Conservation (phyloP, 2,888 invertebrate species). For the Clitarchus hookeri region DNA sequence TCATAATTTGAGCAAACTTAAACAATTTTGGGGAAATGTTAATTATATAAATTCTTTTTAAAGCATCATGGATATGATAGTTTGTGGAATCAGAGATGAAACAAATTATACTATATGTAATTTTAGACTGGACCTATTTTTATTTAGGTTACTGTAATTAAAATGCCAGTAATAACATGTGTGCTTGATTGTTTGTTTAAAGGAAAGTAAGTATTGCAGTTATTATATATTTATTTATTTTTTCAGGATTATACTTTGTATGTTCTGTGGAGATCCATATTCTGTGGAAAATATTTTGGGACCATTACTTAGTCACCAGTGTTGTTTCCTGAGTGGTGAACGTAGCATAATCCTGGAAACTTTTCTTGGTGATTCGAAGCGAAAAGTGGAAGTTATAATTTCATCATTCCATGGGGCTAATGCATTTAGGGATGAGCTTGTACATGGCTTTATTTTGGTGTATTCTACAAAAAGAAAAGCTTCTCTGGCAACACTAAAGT, state of each 20-base stretch:
- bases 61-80: too few species aligned
- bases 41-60: too few species aligned
- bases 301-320: conserved; percentile 84
- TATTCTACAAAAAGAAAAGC: conserved; percentile 95
- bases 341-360: conserved; percentile 90
- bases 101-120: too few species aligned
- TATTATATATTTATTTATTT: conserved; percentile 30
- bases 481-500: conserved; percentile 90
- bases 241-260: conserved; percentile 85
- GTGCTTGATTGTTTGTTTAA: too few species aligned
- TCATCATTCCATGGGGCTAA: conserved; percentile 94
- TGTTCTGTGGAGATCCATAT: conserved; percentile 95
- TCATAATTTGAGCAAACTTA: too few species aligned
- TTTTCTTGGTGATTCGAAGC: conserved; percentile 86
- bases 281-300: conserved; percentile 87
- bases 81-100: too few species aligned
- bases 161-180: too few species aligned
- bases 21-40: too few species aligned
- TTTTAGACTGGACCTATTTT: too few species aligned
- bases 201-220: too few species aligned
- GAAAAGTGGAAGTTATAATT: conserved; percentile 88
- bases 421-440: conserved; percentile 87
- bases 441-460: conserved; percentile 93
- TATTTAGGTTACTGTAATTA: too few species aligned
- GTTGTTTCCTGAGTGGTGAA: conserved; percentile 83